These are phyloP conservation scores for Thysanoteuthis rhombus DNA, from an alignment of 2,888 invertebrate genomes.

Conservation along the genomic window DNA sequence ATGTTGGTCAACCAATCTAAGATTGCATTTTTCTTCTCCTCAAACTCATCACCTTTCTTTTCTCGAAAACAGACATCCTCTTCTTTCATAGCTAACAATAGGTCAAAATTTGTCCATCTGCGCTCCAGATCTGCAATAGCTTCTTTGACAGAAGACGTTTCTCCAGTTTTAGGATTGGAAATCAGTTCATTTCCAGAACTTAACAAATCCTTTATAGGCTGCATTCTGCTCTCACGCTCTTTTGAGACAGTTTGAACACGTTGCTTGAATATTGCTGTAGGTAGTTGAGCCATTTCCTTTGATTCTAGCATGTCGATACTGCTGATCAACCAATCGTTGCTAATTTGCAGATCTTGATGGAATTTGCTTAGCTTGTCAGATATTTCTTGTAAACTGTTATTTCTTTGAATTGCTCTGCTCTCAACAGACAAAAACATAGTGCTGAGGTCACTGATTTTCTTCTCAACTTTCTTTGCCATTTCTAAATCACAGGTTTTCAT, in stretches of 20 bases:
- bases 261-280: slow-evolving; percentile 73
- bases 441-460: slow-evolving; percentile 87
- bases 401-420: slow-evolving; percentile 81
- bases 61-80: slow-evolving; percentile 84
- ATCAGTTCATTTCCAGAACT: slow-evolving; percentile 55
- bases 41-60: slow-evolving; percentile 87
- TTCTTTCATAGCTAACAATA: slow-evolving; percentile 84
- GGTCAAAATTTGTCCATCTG: slow-evolving; percentile 88
- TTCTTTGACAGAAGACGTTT: slow-evolving; percentile 56
- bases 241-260: slow-evolving; percentile 72
- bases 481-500: slow-evolving; percentile 78
- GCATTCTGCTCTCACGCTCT: slow-evolving; percentile 50
- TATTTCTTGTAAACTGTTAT: slow-evolving; percentile 84
- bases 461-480: slow-evolving; percentile 88
- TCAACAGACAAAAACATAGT: slow-evolving; percentile 85
- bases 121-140: slow-evolving; percentile 76
- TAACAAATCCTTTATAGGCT: slow-evolving; percentile 52
- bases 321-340: slow-evolving; percentile 58
- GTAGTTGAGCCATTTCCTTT: slow-evolving; percentile 75
- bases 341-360: slow-evolving; percentile 64
- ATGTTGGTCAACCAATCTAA: slow-evolving; percentile 85
- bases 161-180: slow-evolving; percentile 60
- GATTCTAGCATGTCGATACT: slow-evolving; percentile 64
- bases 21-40: slow-evolving; percentile 83
- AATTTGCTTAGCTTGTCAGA: slow-evolving; percentile 76